Base-by-base conservation (phyloP, 2,113 vertebrate genomes). In the Callospermophilus lateralis region DNA sequence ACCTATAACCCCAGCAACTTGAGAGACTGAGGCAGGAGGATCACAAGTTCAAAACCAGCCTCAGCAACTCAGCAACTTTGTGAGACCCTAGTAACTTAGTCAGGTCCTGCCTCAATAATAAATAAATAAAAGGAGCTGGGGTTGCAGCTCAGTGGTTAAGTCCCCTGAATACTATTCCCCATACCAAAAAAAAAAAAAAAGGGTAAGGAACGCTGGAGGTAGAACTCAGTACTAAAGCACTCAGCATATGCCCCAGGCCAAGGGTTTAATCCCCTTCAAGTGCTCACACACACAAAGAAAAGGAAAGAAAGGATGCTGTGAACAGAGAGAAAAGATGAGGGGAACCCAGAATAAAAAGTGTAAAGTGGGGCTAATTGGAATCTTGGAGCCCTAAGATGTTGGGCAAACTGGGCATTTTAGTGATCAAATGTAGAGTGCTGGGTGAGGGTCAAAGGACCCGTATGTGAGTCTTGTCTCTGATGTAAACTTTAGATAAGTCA, bases 401-500 rank as follows among this genome's bases (percentile, higher is more conserved):
- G n/a, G 37, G 34, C 30, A 73, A 78, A 86, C 17, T n/a, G 45
- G 39, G 63, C 39, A 15, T n/a, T 24, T 39, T 32, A 30, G 48
- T 37, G n/a, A 63, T 67, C 39, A 93, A 30, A 76, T 79, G 72
- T 16, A 42, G 28, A 92, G 63, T 11, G 30, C 45, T 34, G 30
- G 76, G n/a, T 83, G 34, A 45, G 6, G 67, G 61, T 72, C 79
- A 70, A 87, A 84, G 90, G 77, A 37, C 53, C 17, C 39, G 4
- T 28, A 8, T 53, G 79, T 94, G 79, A 76, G 42, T 95, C 34
- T 89, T 85, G 34, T 88, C 45, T 90, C 68, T 37, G 51, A 58
- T 67, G 67, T 24, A 68, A 39, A 88, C 34, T 84, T 84, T 53
- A 73, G 26, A 84, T 13, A 67, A 88, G 30, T 83, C 39, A 53